Evolutionary conservation across 2,797 vertebrate species (phyloP), one percentile per base, ranked within the genome.

Genomic region (Numenius phaeopus): DNA sequence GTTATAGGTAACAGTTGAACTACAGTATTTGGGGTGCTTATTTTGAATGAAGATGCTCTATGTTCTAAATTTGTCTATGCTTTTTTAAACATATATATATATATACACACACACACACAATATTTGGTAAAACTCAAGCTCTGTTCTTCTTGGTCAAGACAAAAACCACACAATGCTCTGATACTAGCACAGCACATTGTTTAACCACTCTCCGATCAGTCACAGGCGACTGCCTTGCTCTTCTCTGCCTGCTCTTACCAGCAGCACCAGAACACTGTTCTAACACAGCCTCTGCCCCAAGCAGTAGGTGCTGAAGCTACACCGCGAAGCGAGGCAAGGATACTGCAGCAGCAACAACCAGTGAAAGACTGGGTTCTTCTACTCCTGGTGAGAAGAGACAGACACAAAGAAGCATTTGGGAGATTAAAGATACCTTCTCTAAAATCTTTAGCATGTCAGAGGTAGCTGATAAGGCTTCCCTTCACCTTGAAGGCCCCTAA

Each of bases 251-350:
- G 77, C 89, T 95, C 92, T 91, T 83, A 78, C 84, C 94, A 95
- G 96, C 92, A 95, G 92, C 84, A 91, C 72, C 94, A 91, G 81
- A 90, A 92, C 78, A 85, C 78, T 94, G 86, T 24, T 71, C 93
- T 89, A 95, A 80, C 90, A 83, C 91, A 96, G 92, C 79, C 93
- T 86, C 92, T 94, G 93, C 95, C 84, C 92, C 94, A 81, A 72
- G 79, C 87, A 91, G 83, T 37, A 81, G 87, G 87, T 91, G 94
- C 96, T 94, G 90, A 89, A 94, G 92, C 89, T 94, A 91, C 76
- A 88, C 42, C 18, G 0, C 39, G 9, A 95, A 95, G 91, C 12
- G 0, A 91, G 82, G 89, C 69, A 85, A 86, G 75, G 89, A 89
- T 65, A 81, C 58, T 81, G 90, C 61, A 85, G 89, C 94, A 92